Conservation (phyloP, 2,113 vertebrate species). For the Ellobius talpinus region DNA sequence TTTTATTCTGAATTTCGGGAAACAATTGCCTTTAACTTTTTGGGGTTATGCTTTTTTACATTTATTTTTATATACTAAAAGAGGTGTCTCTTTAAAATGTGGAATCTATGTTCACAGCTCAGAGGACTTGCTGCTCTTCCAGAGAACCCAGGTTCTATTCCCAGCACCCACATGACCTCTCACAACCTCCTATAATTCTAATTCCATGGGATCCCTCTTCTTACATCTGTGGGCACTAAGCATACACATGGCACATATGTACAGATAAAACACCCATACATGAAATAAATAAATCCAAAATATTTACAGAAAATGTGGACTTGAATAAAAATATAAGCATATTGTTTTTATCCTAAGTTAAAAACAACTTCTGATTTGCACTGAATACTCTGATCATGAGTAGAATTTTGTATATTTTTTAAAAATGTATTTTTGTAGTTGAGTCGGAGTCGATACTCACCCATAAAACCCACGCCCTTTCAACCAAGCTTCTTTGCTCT, state of each 20-base stretch:
- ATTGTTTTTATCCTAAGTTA: neutral
- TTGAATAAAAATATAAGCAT: neutral
- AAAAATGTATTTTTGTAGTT: slow-evolving; percentile 17
- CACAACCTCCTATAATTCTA: neutral
- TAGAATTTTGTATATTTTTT: neutral
- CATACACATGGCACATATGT: neutral
- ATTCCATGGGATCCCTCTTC: too few species aligned
- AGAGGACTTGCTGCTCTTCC: neutral
- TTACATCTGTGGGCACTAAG: neutral
- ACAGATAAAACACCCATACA: neutral
- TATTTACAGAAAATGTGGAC: neutral
- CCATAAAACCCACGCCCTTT: neutral
- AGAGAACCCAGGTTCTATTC: neutral
- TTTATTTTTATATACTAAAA: neutral
- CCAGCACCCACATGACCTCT: neutral
- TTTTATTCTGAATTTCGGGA: neutral
- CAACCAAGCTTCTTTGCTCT: neutral
- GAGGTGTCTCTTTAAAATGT: neutral
- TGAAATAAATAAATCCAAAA: neutral
- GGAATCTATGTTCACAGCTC: neutral
- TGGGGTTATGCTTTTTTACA: too few species aligned
- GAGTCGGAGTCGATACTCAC: neutral
- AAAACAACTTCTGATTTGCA: neutral
- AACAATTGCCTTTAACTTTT: neutral
- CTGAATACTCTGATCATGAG: neutral